phyloP scores from a whole-genome alignment of 2,888 invertebrate genomes.

The Hanleya hanleyi region DNA sequence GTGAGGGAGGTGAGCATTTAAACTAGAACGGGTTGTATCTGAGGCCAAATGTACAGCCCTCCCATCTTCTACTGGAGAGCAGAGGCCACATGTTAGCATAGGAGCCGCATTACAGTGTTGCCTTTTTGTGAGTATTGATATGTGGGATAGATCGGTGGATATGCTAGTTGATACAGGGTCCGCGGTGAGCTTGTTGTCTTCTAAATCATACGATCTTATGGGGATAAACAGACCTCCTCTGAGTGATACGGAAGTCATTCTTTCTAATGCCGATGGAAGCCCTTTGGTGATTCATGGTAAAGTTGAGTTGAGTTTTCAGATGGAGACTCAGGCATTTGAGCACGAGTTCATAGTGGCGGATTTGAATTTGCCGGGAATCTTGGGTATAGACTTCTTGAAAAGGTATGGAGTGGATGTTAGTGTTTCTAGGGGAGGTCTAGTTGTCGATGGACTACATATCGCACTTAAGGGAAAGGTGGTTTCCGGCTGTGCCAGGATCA shows the following conservation, averaged over 20 bases:
- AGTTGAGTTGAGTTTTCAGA: constrained; percentile 15
- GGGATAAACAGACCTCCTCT: neutral
- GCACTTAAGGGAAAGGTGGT: constrained; percentile 11
- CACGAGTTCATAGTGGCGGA: constrained; percentile 33
- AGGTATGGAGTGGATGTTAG: constrained; percentile 27
- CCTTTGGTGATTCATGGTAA: constrained; percentile 16
- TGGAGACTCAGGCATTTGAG: constrained; percentile 14
- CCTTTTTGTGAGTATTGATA: neutral
- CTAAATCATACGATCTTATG: neutral
- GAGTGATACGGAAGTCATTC: neutral
- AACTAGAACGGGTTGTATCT: neutral
- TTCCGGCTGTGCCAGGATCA: constrained; percentile 18
- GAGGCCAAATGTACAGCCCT: neutral
- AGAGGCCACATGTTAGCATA: neutral
- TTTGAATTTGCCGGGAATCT: constrained; percentile 21
- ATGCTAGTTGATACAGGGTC: neutral
- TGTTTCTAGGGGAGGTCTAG: constrained; percentile 15
- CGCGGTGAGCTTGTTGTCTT: neutral
- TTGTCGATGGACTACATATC: constrained; percentile 17
- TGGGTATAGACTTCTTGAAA: constrained; percentile 33
- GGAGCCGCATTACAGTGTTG: neutral
- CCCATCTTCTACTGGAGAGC: too few relatives aligned
- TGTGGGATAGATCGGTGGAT: neutral
- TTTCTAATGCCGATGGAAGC: constrained; percentile 21
- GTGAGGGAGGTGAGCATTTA: neutral